A percentile compares a stretch with the other conserved stretches of the same genome.
Conservation (phyloP, 2,113 vertebrate genomes). For the Rostratula benghalensis region DNA sequence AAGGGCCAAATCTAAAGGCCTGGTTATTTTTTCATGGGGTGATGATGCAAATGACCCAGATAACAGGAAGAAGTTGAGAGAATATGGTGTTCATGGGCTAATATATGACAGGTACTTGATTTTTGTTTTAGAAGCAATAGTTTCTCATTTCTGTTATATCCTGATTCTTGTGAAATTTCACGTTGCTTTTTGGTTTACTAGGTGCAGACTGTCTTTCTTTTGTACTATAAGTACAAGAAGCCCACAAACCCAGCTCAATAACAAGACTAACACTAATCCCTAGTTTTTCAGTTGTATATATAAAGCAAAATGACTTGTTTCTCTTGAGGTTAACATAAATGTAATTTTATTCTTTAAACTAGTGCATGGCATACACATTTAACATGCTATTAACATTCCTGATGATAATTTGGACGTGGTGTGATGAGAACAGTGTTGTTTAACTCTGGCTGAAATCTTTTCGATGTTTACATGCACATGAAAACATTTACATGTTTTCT, state of each 20-base stretch:
- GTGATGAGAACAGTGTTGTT: background rate
- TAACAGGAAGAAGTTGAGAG: constrained; percentile 86
- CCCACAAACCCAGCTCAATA: background rate
- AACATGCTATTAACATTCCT: background rate
- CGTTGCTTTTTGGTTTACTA: background rate
- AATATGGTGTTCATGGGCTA: constrained; percentile 89
- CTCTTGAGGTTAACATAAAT: background rate
- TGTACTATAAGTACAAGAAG: background rate
- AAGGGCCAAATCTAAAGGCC: constrained; percentile 88
- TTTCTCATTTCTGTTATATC: no score
- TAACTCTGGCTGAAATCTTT: background rate
- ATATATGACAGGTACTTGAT: constrained; percentile 91
- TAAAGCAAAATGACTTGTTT: background rate
- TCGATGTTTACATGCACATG: no score
- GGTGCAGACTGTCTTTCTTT: background rate
- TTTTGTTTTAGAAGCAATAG: background rate
- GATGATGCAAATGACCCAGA: constrained; percentile 93
- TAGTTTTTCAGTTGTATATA: background rate
- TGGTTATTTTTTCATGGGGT: constrained; percentile 96
- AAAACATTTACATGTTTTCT: no score
- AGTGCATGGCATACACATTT: background rate
- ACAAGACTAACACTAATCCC: background rate
- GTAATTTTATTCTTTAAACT: background rate
- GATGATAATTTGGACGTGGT: rapidly evolving
- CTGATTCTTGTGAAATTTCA: background rate